Evolutionary conservation across 2,888 invertebrate species (phyloP), one percentile per base, ranked within the genome.

Genomic region (Limnephilus auricula): DNA sequence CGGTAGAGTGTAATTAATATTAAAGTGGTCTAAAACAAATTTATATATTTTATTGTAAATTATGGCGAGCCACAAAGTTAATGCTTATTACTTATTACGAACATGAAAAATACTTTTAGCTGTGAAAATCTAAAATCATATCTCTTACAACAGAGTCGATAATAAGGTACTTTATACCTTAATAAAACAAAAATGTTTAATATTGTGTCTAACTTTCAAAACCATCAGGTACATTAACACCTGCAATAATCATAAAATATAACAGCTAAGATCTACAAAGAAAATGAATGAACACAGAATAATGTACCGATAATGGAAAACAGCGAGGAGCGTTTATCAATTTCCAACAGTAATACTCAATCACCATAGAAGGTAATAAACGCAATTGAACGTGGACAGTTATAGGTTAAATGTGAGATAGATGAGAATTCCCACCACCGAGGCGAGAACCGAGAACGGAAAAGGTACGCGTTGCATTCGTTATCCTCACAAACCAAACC

Each of bases 361-460:
- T 91, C 80, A 86, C 90, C 90, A 87, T 90, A 86, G 37, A 91
- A 90, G 91, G 91, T 78, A 80, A 91, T 91, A 91, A 90, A n/a
- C 87, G 89, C 89, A 45, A 65, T 40, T n/a, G 89, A 90, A 50
- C 50, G 83, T 45, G 37, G 85, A 45, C 82, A 82, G 82, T 82
- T 82, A 31, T 82, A 31, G 82, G 82, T 82, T 82, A 82, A 82
- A 25, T 82, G 82, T 25, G 31, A 80, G 80, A 80, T 80, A 32
- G 80, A 45, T 18, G 50, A 31, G 31, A 80, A 82, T 82, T 89
- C 89, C 80, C 89, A 80, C 45, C 45, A 30, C 40, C 10, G 32
- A 89, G 82, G 25, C 18, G 50, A 65, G 50, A 65, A 25, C 15
- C 45, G 45, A 45, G 85, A 82, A 82, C 18, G 32, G 80, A 32